These are phyloP conservation scores for Ploceus nigricollis DNA, from an alignment of 2,113 vertebrate species.

Conservation along the genomic window DNA sequence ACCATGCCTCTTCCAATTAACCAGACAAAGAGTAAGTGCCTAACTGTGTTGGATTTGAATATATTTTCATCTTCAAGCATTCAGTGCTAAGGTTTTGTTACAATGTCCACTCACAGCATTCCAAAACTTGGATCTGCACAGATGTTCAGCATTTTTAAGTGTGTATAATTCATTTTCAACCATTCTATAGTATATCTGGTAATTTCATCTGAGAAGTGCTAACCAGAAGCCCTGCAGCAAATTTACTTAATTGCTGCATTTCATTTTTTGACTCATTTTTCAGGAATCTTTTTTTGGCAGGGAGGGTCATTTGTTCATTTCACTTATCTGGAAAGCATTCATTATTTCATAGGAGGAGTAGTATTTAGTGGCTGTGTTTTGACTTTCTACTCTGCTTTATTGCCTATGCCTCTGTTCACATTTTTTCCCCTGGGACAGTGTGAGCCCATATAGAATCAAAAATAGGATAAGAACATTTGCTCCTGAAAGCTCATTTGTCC, in stretches of 20 bases:
- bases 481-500: neutral
- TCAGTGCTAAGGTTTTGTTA: neutral
- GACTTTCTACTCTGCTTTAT: neutral
- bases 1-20: neutral
- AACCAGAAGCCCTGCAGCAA: neutral
- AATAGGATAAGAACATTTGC: neutral
- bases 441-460: neutral
- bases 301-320: neutral
- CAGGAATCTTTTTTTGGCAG: accelerated
- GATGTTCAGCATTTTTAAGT: neutral
- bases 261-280: neutral
- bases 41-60: neutral
- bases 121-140: neutral
- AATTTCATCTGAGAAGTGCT: neutral
- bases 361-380: neutral
- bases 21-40: neutral
- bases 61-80: neutral
- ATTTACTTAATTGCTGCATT: neutral
- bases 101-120: neutral
- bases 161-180: neutral
- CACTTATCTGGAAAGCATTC: neutral
- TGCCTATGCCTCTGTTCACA: neutral
- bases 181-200: neutral
- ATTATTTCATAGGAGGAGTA: neutral
- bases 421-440: neutral